Evolutionary conservation across 2,888 invertebrate species (phyloP).

Genomic region (Muscina levida): DNA sequence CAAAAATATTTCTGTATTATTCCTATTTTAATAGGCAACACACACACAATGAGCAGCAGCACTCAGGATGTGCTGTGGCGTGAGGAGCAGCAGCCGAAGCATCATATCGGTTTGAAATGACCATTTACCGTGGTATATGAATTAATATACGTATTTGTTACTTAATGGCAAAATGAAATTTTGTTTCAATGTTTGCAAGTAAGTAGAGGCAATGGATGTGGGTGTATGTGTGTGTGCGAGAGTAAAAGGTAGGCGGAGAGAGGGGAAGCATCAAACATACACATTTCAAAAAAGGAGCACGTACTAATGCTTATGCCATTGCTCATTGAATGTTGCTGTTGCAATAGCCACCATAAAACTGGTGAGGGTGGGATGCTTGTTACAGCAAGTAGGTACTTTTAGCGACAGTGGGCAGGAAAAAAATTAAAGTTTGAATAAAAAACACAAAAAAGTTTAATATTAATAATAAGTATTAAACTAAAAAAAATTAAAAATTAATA

Average conservation of each 20-base stretch:
- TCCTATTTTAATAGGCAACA: neutral
- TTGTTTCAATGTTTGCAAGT: neutral
- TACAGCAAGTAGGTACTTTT: slow-evolving; percentile 20
- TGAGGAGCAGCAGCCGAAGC: neutral
- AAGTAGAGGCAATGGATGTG: neutral
- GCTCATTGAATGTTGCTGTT: slow-evolving; percentile 38
- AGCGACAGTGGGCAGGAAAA: slow-evolving; percentile 5
- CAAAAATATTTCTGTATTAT: slow-evolving; percentile 15
- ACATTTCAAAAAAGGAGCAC: slow-evolving; percentile 34
- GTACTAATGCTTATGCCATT: slow-evolving; percentile 37
- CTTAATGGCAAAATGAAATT: slow-evolving; percentile 35
- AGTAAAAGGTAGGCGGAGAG: no score
- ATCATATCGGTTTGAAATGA: neutral
- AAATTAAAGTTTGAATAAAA: neutral
- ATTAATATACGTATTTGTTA: slow-evolving; percentile 38
- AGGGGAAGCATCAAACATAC: neutral
- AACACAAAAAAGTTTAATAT: neutral
- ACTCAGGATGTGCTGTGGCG: no score
- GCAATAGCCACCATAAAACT: neutral
- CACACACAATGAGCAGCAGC: neutral
- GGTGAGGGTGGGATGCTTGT: slow-evolving; percentile 8
- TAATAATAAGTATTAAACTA: neutral
- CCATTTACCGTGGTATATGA: slow-evolving; percentile 12
- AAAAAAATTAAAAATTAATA: no score
- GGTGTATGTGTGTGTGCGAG: neutral